A percentile compares a stretch with the other conserved stretches of the same genome.
These are phyloP conservation scores for Ramphastos sulfuratus DNA, from an alignment of 2,113 vertebrate genomes.

Conservation along the genomic window DNA sequence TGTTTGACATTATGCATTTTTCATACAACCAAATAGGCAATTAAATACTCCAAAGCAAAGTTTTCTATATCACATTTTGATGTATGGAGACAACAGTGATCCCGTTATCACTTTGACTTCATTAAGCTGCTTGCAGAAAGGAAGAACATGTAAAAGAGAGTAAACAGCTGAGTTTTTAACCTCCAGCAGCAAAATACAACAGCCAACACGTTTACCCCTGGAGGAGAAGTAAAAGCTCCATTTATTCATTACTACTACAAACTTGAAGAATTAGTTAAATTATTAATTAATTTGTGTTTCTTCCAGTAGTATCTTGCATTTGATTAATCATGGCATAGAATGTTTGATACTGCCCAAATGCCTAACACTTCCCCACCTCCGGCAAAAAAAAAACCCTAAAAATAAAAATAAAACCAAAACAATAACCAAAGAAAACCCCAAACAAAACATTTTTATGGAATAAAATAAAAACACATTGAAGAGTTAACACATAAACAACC, in stretches of 20 bases:
- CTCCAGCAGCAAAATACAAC: background rate
- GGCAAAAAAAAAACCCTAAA: background rate
- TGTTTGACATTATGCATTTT: constrained; percentile 12
- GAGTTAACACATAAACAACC: background rate
- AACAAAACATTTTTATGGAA: background rate
- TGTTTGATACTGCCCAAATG: background rate
- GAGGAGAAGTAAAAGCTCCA: background rate
- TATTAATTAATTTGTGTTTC: constrained; percentile 72
- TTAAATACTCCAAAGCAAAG: background rate
- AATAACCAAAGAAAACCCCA: too few relatives aligned
- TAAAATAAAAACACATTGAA: background rate
- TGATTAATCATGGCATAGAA: constrained; percentile 44
- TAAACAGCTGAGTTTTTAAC: background rate
- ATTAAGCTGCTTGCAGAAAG: background rate
- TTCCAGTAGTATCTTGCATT: constrained; percentile 48
- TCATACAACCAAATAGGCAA: constrained; percentile 12
- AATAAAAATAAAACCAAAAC: background rate
- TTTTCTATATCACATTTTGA: background rate
- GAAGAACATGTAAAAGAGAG: background rate
- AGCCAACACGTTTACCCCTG: background rate
- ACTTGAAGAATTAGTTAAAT: constrained; percentile 44
- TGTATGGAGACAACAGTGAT: background rate
- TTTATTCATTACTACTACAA: constrained; percentile 75
- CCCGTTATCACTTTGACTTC: background rate
- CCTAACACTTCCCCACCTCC: background rate